Evolutionary conservation across 1,140 invertebrate genomes (phyloP).

Genomic region (Spodoptera frugiperda): DNA sequence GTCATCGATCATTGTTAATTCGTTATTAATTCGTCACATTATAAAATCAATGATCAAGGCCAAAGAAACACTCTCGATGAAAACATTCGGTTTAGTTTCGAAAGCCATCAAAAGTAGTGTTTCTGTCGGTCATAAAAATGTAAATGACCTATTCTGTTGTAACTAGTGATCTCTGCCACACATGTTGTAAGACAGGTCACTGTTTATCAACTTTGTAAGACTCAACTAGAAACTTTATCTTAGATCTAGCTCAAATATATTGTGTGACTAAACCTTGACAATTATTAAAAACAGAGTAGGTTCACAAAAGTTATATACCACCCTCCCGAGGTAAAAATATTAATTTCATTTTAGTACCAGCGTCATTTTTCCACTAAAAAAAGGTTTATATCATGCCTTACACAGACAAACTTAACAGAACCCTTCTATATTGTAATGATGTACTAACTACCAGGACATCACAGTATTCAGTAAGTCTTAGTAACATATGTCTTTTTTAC

Average conservation of each 20-base stretch:
- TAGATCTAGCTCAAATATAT: too few relatives aligned
- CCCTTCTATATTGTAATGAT: background rate
- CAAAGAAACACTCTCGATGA: slow-evolving; percentile 22
- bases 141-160: slow-evolving; percentile 53
- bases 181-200: slow-evolving; percentile 50
- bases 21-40: slow-evolving; percentile 18
- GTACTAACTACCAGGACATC: background rate
- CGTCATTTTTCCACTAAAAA: too few relatives aligned
- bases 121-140: slow-evolving; percentile 51
- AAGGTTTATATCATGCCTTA: too few relatives aligned
- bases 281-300: background rate
- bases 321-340: background rate
- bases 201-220: slow-evolving; percentile 15
- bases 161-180: slow-evolving; percentile 38
- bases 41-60: slow-evolving; percentile 9
- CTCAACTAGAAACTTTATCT: too few relatives aligned
- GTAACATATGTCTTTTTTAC: slow-evolving; percentile 21
- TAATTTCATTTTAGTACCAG: background rate
- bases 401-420: too few relatives aligned
- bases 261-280: too few relatives aligned
- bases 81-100: slow-evolving; percentile 20
- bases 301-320: background rate
- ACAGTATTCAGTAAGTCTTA: too few relatives aligned
- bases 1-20: slow-evolving; percentile 16
- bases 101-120: slow-evolving; percentile 16